Evolutionary conservation across 2,888 invertebrate genomes (phyloP).

Genomic region (Amphipoea oculea): DNA sequence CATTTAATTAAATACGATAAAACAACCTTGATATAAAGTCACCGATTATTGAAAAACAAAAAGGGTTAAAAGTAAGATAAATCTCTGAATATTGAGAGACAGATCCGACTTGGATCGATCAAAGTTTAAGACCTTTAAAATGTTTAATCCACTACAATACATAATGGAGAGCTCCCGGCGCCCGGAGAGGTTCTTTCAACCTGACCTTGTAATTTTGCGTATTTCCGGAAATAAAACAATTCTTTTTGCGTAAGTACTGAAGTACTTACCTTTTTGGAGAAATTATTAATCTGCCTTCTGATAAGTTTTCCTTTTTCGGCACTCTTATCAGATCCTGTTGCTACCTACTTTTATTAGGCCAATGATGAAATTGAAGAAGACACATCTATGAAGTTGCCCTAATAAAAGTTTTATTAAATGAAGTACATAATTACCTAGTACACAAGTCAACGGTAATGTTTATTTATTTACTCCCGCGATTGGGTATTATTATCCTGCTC

Average conservation of each 20-base stretch:
- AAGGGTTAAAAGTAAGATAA: not conserved
- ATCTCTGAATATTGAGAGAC: slow-evolving; percentile 1
- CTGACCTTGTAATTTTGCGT: slow-evolving; percentile 30
- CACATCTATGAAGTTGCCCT: not conserved
- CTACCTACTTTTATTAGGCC: not conserved
- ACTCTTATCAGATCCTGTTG: not conserved
- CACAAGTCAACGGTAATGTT: not conserved
- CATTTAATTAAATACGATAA: not conserved
- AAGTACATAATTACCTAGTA: not conserved
- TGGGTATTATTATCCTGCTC: not conserved
- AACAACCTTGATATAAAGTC: slow-evolving; percentile 1
- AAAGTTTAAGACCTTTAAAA: slow-evolving; percentile 24
- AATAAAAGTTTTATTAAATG: not conserved
- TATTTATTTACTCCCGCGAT: not conserved
- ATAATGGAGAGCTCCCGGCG: slow-evolving; percentile 9
- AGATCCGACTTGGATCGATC: slow-evolving; percentile 3
- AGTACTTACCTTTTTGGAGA: slow-evolving; percentile 5
- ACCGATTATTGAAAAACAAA: not conserved
- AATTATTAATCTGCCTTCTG: slow-evolving; percentile 34
- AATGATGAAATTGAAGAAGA: not conserved
- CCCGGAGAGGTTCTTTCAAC: slow-evolving; percentile 9
- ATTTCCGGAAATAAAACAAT: slow-evolving; percentile 32
- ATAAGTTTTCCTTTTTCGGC: slow-evolving; percentile 12
- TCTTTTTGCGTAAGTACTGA: not conserved
- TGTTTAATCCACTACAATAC: slow-evolving; percentile 29